Evolutionary conservation across 2,797 vertebrate genomes (phyloP).

Genomic region (Sciaenops ocellatus): DNA sequence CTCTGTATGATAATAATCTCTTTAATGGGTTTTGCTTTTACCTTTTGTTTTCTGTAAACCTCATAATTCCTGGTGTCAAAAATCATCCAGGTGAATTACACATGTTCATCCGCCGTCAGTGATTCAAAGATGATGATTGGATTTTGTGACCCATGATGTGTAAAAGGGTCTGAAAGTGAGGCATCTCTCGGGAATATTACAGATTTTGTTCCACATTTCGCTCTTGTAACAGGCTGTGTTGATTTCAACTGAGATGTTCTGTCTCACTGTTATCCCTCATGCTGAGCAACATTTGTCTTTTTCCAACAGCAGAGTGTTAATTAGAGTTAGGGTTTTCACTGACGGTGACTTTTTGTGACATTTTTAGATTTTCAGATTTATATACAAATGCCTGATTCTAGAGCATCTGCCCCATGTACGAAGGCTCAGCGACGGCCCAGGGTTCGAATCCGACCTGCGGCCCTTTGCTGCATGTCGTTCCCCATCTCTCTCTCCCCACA

Average conservation of each 20-base stretch:
- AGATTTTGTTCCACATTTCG: background rate
- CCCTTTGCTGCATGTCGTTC: too few species aligned
- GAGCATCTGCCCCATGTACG: too few species aligned
- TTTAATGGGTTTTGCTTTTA: background rate
- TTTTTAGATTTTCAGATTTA: background rate
- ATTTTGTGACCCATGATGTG: background rate
- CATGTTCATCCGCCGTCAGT: background rate
- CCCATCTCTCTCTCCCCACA: too few species aligned
- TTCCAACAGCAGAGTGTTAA: background rate
- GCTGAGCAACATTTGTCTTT: background rate
- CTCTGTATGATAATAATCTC: background rate
- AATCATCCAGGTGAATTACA: background rate
- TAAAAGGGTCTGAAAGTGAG: background rate
- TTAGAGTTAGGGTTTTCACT: background rate
- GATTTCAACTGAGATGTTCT: background rate
- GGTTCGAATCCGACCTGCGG: too few species aligned
- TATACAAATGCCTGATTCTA: background rate
- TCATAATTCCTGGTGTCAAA: background rate
- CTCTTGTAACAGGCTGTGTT: slow-evolving; percentile 1
- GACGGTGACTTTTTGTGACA: background rate
- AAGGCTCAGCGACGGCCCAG: too few species aligned
- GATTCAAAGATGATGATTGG: background rate
- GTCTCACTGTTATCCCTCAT: background rate
- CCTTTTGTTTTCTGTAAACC: background rate
- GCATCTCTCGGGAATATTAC: background rate